Evolutionary conservation across 2,888 invertebrate genomes (phyloP), one percentile per base, ranked within the genome.

Genomic region (Craniophora ligustri): DNA sequence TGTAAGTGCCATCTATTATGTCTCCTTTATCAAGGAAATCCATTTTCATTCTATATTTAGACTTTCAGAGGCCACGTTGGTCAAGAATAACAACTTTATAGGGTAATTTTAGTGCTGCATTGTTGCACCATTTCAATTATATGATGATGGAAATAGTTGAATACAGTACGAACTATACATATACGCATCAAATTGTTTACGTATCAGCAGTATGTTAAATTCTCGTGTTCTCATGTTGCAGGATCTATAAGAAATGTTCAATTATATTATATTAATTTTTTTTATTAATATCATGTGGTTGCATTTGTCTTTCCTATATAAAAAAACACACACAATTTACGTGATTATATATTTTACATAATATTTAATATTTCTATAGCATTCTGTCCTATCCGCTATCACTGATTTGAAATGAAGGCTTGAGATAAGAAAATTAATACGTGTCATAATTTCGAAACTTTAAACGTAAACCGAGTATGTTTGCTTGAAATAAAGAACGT

Each of bases 121-220:
- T 35, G 51, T 38, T 60, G 39, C 23, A 55, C 56, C 32, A 53
- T 50, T 72, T 58, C 57, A 60, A 68, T 68, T 53, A 58, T 53
- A 58, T 50, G 28, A 34, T 39, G 54, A 57, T 60, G 38, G 40
- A 60, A 65, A 64, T 65, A 65, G 55, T 35, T 21, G 46, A 49
- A 49, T 54, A 36, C 31, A 39, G 15, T 48, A 38, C 40, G 30
- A 38, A 36, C 28, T 40, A 8, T 3, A 8, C 6, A 23, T 10
- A 10, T 10, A n/a, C 36, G 38, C 54, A 35, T 53, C 26, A 46
- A 39, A 50, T 50, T 59, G 47, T 72, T 71, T 58, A 35, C 46
- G n/a, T n/a, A n/a, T n/a, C n/a, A n/a, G n/a, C n/a, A n/a, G n/a
- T n/a, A n/a, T n/a, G n/a, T n/a, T n/a, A n/a, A n/a, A n/a, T n/a